Base-by-base conservation (phyloP, 2,888 invertebrate species). In the Lutraria lutraria region DNA sequence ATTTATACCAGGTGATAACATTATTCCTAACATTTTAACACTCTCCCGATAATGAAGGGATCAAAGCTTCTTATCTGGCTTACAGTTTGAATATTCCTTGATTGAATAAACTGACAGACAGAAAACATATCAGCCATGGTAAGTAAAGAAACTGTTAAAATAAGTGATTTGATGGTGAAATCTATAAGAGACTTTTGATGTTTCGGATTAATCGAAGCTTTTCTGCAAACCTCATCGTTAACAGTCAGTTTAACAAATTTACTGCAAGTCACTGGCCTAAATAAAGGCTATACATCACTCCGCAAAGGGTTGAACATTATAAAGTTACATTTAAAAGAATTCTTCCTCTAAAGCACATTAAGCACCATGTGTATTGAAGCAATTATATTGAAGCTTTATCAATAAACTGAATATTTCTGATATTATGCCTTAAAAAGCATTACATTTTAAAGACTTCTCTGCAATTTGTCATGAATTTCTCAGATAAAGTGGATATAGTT, bases 21-120 rank as follows among this genome's bases (percentile, higher is more conserved):
- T 85, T 85, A 85, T 85, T 79, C 79, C 34, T n/a, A 60, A 85
- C 34, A 60, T 85, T 80, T 60, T 80, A 85, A 85, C 85, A 80
- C 56, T n/a, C 85, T 80, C 80, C 56, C 52, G 43, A 80, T 56
- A 80, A 43, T 60, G 56, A 60, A 54, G 6, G 56, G 60, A 85
- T 80, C 80, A 80, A 85, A 80, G 60, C 13, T 60, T 79, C 31
- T 80, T 85, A 85, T 85, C 85, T 79, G 43, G 19, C 52, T 80
- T 85, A 60, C 80, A 43, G 54, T 60, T 16, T 0, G 34, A 85
- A 80, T 85, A 60, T 54, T 52, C 12, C 43, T 80, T 80, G 80
- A 80, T 85, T 80, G 79, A 85, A 83, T 56, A 34, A 52, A 52
- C 34, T 54, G 54, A 25, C 34, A 85, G 79, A 80, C 80, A 56